phyloP scores from a whole-genome alignment of 2,888 invertebrate species.

The Gastrophysa polygoni region DNA sequence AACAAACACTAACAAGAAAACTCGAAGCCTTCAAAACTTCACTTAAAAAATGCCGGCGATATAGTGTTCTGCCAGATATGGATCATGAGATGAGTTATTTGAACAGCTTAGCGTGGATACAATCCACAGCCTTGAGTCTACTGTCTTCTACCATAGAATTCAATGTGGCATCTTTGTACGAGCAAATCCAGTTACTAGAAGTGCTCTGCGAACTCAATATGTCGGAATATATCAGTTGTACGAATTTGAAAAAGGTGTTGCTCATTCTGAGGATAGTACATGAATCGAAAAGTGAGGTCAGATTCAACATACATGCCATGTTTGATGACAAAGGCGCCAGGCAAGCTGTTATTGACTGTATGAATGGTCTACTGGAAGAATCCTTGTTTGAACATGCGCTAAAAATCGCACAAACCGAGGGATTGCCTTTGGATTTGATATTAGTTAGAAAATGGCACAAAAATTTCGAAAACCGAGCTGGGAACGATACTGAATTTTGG shows the following conservation, averaged over 20 bases:
- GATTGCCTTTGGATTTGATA: slow-evolving; percentile 61
- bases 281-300: slow-evolving; percentile 53
- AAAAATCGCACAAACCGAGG: slow-evolving; percentile 63
- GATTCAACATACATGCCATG: slow-evolving; percentile 60
- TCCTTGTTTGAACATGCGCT: slow-evolving; percentile 65
- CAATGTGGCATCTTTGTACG: slow-evolving; percentile 67
- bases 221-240: slow-evolving; percentile 61
- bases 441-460: slow-evolving; percentile 64
- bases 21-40: slow-evolving; percentile 55
- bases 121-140: slow-evolving; percentile 64
- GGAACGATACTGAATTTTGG: slow-evolving; percentile 62
- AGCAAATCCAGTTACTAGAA: slow-evolving; percentile 69
- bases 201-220: slow-evolving; percentile 65
- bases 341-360: slow-evolving; percentile 62
- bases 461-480: slow-evolving; percentile 60
- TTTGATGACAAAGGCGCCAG: slow-evolving; percentile 51
- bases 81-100: slow-evolving; percentile 60
- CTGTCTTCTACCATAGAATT: slow-evolving; percentile 66
- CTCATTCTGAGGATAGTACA: slow-evolving; percentile 39
- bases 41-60: slow-evolving; percentile 46
- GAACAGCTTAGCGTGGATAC: slow-evolving; percentile 64
- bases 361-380: slow-evolving; percentile 61
- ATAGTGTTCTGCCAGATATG: slow-evolving; percentile 45
- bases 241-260: slow-evolving; percentile 46
- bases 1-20: slow-evolving; percentile 43